Evolutionary conservation across 2,888 invertebrate genomes (phyloP).

Genomic region (Maniola hyperantus): DNA sequence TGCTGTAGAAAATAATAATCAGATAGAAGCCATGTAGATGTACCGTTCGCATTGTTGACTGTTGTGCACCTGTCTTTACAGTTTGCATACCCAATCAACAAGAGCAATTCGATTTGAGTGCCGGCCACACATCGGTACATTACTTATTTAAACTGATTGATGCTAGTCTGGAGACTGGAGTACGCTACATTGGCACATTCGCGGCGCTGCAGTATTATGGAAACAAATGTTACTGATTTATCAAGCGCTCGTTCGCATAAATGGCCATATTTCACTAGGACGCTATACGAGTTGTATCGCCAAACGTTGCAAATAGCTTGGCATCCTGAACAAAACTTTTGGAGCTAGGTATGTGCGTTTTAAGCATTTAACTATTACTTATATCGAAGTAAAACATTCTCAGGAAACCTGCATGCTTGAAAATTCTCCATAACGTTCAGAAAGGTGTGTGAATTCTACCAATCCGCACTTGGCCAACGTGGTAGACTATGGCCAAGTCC

Average conservation of each 20-base stretch:
- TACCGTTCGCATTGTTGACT: background rate
- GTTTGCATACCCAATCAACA: slow-evolving; percentile 33
- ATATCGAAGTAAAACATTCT: too few relatives aligned
- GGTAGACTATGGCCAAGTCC: too few relatives aligned
- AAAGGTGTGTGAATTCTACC: too few relatives aligned
- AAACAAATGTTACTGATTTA: slow-evolving; percentile 23
- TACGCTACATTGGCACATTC: slow-evolving; percentile 17
- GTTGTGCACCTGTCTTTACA: slow-evolving; percentile 18
- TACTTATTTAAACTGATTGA: slow-evolving; percentile 36
- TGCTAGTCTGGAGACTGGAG: slow-evolving; percentile 17
- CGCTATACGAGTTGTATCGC: background rate
- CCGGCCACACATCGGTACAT: slow-evolving; percentile 33
- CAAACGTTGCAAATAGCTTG: too few relatives aligned
- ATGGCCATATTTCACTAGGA: too few relatives aligned
- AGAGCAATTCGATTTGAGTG: slow-evolving; percentile 35
- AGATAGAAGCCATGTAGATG: background rate
- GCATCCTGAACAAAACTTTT: too few relatives aligned
- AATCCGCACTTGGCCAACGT: too few relatives aligned
- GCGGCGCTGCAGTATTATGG: slow-evolving; percentile 13
- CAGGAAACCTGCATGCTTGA: too few relatives aligned
- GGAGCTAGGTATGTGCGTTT: too few relatives aligned
- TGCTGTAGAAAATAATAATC: too few relatives aligned
- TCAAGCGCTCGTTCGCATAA: slow-evolving; percentile 17
- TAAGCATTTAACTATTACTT: too few relatives aligned
- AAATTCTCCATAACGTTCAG: too few relatives aligned